Conservation (phyloP, 2,888 invertebrate species). For the Lypha dubia region DNA sequence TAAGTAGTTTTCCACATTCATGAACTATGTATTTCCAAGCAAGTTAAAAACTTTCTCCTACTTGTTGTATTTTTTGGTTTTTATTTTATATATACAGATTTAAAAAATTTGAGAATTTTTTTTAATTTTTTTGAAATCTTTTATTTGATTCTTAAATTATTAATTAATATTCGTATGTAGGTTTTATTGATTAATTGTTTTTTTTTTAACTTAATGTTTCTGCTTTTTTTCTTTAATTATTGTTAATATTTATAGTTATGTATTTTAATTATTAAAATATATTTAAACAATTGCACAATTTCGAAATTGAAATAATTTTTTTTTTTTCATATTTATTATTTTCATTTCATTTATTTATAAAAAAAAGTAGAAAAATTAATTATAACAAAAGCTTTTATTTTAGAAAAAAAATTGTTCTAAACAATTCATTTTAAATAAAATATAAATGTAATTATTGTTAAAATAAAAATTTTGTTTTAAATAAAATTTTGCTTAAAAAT, state of each 20-base stretch:
- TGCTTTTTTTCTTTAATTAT: slow-evolving; percentile 35
- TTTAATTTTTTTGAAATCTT: slow-evolving; percentile 35
- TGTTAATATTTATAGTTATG: slow-evolving; percentile 57
- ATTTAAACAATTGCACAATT: slow-evolving; percentile 72
- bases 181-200: slow-evolving; percentile 44
- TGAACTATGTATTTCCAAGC: background rate
- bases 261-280: slow-evolving; percentile 58
- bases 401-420: slow-evolving; percentile 69
- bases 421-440: slow-evolving; percentile 68
- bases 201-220: slow-evolving; percentile 45
- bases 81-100: slow-evolving; percentile 45
- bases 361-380: slow-evolving; percentile 36
- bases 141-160: slow-evolving; percentile 64
- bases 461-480: slow-evolving; percentile 13
- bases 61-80: slow-evolving; percentile 27
- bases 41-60: background rate
- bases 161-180: slow-evolving; percentile 68
- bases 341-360: slow-evolving; percentile 51
- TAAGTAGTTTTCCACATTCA: background rate
- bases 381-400: slow-evolving; percentile 68
- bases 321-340: slow-evolving; percentile 41
- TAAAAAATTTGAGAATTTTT: slow-evolving; percentile 51
- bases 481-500: slow-evolving; percentile 63
- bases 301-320: slow-evolving; percentile 66
- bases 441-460: slow-evolving; percentile 40